Base-by-base conservation (phyloP, 2,797 vertebrate species). In the Chromis chromis region DNA sequence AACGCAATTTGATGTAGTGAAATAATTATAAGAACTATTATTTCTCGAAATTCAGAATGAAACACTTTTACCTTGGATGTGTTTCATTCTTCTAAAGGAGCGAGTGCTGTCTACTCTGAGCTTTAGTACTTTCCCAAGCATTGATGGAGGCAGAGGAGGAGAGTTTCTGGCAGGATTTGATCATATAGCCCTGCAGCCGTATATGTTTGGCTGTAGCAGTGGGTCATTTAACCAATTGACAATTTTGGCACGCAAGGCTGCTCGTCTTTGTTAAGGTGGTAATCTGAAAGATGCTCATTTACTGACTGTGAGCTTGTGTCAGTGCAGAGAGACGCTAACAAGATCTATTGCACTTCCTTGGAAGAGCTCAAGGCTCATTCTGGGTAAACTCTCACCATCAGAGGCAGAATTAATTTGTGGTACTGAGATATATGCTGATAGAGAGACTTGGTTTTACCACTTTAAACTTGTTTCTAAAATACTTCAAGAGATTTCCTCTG, bases 261-360 rank as follows among this genome's bases (percentile, higher is more conserved):
- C 36, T 27, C 24, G 73, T 76, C 62, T 76, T 31, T 73, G 77
- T 83, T 66, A 48, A 64, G 49, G 70, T 71, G 73, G 31, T 75
- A 84, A 81, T 79, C 76, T 61, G 52, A 2, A 4, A 72, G 42
- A 70, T 61, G 53, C 71, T 72, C 56, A 70, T 74, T 65, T 31
- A 10, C 58, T 22, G 52, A 36, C 54, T 68, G 14, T 46, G 61
- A 65, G 66, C n/a, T 36, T 55, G 21, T 54, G 71, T 65, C 62
- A 19, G 61, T 4, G 17, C 54, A 42, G 24, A 59, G 56, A 49
- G 27, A 25, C 33, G 17, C 40, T 31, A 21, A 48, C 17, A 7
- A 68, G 25, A 46, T 74, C 49, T n/a, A 10, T 36, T 33, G n/a
- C 24, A 21, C 33, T 22, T 53, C 56, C 1, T 27, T 44, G 24